Percentiles rank a stretch among this genome's conserved stretches.
Evolutionary conservation across 1,140 invertebrate species (phyloP).

Genomic region (Mya arenaria): DNA sequence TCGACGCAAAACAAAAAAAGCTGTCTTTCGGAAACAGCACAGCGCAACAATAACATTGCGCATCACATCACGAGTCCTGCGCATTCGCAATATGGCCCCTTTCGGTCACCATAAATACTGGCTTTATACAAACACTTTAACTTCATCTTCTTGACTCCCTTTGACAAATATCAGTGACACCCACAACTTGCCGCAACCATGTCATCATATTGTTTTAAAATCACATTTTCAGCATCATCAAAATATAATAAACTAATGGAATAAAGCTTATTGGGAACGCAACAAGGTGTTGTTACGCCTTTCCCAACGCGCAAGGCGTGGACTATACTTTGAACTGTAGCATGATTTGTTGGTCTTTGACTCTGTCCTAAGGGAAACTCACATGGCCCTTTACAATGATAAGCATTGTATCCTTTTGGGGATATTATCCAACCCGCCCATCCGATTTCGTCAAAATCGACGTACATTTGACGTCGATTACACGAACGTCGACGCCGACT

Average conservation of each 20-base stretch:
- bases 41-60: too few relatives aligned
- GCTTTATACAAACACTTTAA: too few relatives aligned
- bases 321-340: conserved; percentile 86
- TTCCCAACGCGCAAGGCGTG: conserved; percentile 83
- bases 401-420: conserved; percentile 86
- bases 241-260: conserved; percentile 86
- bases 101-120: too few relatives aligned
- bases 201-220: conserved; percentile 87
- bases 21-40: too few relatives aligned
- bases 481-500: conserved; percentile 71
- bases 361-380: conserved; percentile 83
- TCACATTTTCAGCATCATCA: conserved; percentile 86
- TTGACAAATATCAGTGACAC: conserved; percentile 83
- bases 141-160: too few relatives aligned
- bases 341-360: conserved; percentile 86
- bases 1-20: too few relatives aligned
- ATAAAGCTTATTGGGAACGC: conserved; percentile 85
- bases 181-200: conserved; percentile 88
- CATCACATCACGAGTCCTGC: too few relatives aligned
- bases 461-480: conserved; percentile 80
- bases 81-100: too few relatives aligned
- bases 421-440: conserved; percentile 85
- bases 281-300: conserved; percentile 84
- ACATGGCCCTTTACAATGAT: conserved; percentile 86
- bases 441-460: conserved; percentile 86